Percentiles rank a stretch among this genome's conserved stretches.
Conservation (phyloP, 2,113 vertebrate genomes). For the Lamprologus sp. region DNA sequence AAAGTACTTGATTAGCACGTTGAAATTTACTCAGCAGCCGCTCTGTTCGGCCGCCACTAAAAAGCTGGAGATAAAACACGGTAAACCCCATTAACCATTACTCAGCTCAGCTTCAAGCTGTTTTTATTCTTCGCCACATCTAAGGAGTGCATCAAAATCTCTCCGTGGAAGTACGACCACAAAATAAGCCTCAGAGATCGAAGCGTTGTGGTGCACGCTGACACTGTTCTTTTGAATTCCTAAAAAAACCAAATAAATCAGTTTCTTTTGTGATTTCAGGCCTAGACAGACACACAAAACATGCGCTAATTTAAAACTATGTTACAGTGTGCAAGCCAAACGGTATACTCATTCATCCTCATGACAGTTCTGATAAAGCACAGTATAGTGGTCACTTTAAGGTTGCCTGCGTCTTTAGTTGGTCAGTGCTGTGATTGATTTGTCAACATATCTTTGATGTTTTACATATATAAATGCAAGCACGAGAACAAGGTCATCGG, state of each 20-base stretch:
- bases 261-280: not conserved
- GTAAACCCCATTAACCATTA: conserved; percentile 14
- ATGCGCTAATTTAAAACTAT: not conserved
- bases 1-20: conserved; percentile 63
- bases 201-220: not conserved
- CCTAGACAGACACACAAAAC: not conserved
- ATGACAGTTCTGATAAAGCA: not conserved
- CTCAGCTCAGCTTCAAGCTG: conserved; percentile 4
- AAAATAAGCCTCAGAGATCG: not conserved
- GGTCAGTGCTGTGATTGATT: not conserved
- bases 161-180: not conserved
- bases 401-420: not conserved
- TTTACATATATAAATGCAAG: not conserved
- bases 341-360: rapidly evolving
- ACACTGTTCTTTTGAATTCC: not conserved
- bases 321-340: not conserved
- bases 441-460: rapidly evolving
- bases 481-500: rapidly evolving
- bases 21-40: conserved; percentile 18
- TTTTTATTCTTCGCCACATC: not conserved
- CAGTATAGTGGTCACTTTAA: not conserved
- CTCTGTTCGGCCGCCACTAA: not conserved
- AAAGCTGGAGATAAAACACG: not conserved
- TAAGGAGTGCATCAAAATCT: not conserved
- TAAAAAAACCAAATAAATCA: not conserved